Conservation (phyloP, 2,888 invertebrate species). For the Drosophila neoperkinsi region DNA sequence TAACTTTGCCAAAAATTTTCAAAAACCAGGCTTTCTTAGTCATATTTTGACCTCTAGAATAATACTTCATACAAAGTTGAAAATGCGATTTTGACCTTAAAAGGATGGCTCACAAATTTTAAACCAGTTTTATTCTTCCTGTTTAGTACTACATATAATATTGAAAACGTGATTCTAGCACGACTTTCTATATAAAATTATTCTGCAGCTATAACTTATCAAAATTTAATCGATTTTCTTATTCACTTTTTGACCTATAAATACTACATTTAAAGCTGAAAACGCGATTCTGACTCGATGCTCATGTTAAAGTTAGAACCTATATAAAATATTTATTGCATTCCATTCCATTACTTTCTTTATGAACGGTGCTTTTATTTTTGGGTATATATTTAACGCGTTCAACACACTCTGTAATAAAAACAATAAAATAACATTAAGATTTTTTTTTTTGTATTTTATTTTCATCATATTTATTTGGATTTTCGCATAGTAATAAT, state of each 20-base stretch:
- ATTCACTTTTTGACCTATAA: too few relatives aligned
- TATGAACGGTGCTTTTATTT: not conserved
- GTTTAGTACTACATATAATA: too few relatives aligned
- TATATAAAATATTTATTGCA: not conserved
- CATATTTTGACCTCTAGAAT: not conserved
- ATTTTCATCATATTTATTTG: slow-evolving; percentile 69
- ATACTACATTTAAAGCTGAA: too few relatives aligned
- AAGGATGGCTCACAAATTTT: not conserved
- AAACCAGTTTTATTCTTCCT: not conserved
- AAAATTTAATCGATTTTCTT: too few relatives aligned
- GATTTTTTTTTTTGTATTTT: slow-evolving; percentile 31
- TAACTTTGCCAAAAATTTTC: not conserved
- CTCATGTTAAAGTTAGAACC: not conserved
- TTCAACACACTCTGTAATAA: not conserved
- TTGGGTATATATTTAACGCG: not conserved
- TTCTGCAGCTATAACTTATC: too few relatives aligned
- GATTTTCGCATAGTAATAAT: slow-evolving; percentile 76
- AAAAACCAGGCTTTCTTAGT: not conserved
- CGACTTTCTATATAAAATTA: not conserved
- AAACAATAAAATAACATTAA: slow-evolving; percentile 23
- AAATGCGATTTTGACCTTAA: not conserved
- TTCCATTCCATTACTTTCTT: not conserved
- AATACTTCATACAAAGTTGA: not conserved
- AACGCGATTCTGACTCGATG: too few relatives aligned
- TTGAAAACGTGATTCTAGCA: not conserved